These are phyloP conservation scores for Chamaea fasciata DNA, from an alignment of 2,113 vertebrate species.

Conservation along the genomic window DNA sequence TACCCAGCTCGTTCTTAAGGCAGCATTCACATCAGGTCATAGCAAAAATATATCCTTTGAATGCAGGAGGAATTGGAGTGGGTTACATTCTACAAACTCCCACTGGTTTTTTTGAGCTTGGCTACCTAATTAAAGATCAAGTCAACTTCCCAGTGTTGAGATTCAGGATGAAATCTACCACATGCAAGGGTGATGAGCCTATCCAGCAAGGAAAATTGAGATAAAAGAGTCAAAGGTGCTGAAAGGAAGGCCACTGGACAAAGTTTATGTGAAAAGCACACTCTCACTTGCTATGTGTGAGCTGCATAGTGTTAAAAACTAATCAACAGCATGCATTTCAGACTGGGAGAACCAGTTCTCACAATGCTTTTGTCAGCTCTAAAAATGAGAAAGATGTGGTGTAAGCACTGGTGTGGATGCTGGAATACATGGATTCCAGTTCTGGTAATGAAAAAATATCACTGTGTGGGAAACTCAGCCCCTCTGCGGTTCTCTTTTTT, in stretches of 20 bases:
- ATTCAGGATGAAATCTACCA: conserved; percentile 34
- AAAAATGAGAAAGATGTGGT: not conserved
- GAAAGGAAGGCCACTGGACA: not conserved
- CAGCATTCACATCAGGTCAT: not conserved
- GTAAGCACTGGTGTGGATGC: not conserved
- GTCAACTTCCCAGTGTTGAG: not conserved
- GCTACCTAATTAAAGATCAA: conserved; percentile 33
- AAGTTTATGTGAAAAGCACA: not conserved
- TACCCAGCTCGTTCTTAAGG: not conserved
- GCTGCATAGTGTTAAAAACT: not conserved
- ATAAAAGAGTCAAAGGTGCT: not conserved
- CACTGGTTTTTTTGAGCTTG: not conserved
- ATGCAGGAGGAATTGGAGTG: not conserved
- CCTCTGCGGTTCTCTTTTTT: not conserved
- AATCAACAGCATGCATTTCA: not conserved
- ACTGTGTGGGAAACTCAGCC: not conserved
- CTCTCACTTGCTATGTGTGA: not conserved
- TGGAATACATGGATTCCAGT: not conserved
- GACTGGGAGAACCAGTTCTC: conserved; percentile 24
- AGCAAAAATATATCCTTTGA: not conserved
- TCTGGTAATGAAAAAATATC: conserved; percentile 8
- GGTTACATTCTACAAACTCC: not conserved
- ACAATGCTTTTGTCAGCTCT: not conserved
- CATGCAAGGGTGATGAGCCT: conserved; percentile 18
- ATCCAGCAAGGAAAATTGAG: conserved; percentile 15